Evolutionary conservation across 2,113 vertebrate genomes (phyloP).

Genomic region (Lipophrys pholis): DNA sequence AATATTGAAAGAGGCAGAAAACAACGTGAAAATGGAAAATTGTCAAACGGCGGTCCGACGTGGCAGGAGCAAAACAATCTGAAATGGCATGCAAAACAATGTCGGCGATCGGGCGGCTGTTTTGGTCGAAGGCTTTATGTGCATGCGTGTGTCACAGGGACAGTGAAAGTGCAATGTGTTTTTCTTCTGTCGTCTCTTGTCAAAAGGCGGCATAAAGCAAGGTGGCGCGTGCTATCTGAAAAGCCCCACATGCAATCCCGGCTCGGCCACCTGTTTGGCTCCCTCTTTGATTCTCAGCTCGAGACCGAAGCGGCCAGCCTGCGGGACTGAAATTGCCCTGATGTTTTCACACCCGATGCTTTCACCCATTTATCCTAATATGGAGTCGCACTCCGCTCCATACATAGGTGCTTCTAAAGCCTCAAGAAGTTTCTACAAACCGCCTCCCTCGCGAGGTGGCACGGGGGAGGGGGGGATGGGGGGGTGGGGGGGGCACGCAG

Average conservation of each 20-base stretch:
- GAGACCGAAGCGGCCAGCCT: slow-evolving; percentile 37
- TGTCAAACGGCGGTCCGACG: slow-evolving; percentile 63
- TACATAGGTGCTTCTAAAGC: slow-evolving; percentile 26
- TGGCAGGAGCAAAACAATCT: slow-evolving; percentile 59
- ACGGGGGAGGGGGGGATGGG: too few relatives aligned
- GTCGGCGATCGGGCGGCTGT: slow-evolving; percentile 37
- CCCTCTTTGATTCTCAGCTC: slow-evolving; percentile 65
- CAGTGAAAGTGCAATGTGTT: background rate
- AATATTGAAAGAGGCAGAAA: slow-evolving; percentile 54
- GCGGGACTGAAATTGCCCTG: slow-evolving; percentile 31
- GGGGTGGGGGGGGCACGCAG: too few relatives aligned
- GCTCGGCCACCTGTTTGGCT: slow-evolving; percentile 48
- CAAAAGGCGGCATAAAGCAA: slow-evolving; percentile 47
- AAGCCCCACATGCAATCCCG: slow-evolving; percentile 57
- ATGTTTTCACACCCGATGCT: background rate
- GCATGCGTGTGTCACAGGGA: background rate
- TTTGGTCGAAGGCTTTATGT: background rate
- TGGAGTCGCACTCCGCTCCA: too few relatives aligned
- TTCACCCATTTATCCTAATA: slow-evolving; percentile 1
- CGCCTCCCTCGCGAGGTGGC: background rate
- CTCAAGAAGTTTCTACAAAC: slow-evolving; percentile 15
- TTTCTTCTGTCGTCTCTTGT: slow-evolving; percentile 38
- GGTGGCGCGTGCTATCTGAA: slow-evolving; percentile 63
- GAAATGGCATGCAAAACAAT: slow-evolving; percentile 56
- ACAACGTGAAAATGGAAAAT: slow-evolving; percentile 66